Conservation (phyloP, 64 coral and sea anemone species). For the Dendronephthya gigantea region DNA sequence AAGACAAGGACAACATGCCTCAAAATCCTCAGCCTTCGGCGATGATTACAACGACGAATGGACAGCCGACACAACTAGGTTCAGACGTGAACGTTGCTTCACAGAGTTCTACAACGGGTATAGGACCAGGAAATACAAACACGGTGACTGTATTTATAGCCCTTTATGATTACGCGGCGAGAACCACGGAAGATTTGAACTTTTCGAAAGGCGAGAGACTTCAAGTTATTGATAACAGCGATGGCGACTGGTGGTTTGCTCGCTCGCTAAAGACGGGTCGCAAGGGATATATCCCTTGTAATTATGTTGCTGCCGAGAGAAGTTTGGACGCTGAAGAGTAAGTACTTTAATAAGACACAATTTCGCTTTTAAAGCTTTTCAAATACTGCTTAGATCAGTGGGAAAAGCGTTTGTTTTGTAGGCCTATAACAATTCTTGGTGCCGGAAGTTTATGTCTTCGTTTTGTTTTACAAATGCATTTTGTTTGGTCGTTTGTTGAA, state of each 20-base stretch:
- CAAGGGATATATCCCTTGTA: constrained; percentile 95
- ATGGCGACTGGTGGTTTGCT: constrained; percentile 98
- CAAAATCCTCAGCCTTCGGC: background rate
- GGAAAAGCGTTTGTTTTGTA: background rate
- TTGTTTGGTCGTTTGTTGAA: background rate
- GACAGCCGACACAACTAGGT: background rate
- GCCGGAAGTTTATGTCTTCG: background rate
- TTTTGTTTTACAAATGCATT: background rate
- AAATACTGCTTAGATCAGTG: background rate
- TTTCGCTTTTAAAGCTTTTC: background rate
- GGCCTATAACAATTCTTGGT: background rate
- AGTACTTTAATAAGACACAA: constrained; percentile 33
- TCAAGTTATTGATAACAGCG: constrained; percentile 87
- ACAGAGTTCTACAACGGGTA: background rate
- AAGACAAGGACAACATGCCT: background rate
- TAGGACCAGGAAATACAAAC: background rate
- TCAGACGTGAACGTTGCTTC: background rate
- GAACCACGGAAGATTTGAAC: constrained; percentile 95
- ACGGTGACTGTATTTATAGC: constrained; percentile 55
- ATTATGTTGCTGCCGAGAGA: constrained; percentile 90
- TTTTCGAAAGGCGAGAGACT: constrained; percentile 92
- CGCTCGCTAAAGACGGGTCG: constrained; percentile 59
- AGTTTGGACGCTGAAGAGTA: constrained; percentile 95
- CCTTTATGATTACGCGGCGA: constrained; percentile 93
- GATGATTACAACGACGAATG: background rate